Evolutionary conservation across 2,888 invertebrate species (phyloP), one percentile per base, ranked within the genome.

Genomic region (Chrysopilus asiliformis): DNA sequence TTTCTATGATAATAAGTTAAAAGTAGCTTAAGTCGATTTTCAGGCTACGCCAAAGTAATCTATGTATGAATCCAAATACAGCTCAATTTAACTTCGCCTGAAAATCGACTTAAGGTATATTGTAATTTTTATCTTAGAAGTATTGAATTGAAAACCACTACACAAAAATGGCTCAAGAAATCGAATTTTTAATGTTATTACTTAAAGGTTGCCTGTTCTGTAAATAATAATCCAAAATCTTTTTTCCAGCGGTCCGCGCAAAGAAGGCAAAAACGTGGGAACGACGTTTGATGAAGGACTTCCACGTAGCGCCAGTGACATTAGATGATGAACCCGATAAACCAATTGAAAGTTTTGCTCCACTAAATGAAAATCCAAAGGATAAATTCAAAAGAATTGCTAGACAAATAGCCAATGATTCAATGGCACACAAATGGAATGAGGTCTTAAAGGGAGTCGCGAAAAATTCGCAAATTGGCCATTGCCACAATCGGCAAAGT

Each of bases 241-340:
- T 31, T 16, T 5, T 27, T 38, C 4, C 51, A 81, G 82, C 75
- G 45, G 71, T 78, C 18, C 68, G 80, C 22, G 85, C 82, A 1
- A 81, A 79, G 51, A 75, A 74, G 42, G 83, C 82, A 70, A 80
- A 79, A 52, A 67, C 84, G 0, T 86, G 87, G 85, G 87, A 89
- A 56, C 70, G 87, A n/a, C 72, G 82, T 1, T 64, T 89, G 34
- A 83, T 89, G 80, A 83, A 82, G 56, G 85, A 85, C 58, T 87
- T 87, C 66, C 84, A 85, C 50, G 82, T 89, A 34, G 77, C 82
- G 0, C 82, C 84, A 0, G 72, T 83, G 4, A 68, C 74, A 2
- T 64, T 67, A 2, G 56, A 51, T 46, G 58, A 55, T 10, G 55
- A 56, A 17, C 16, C 22, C 12, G 37, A 26, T 2, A 22, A 24